These are phyloP conservation scores for Macrochelys suwanniensis DNA, from an alignment of 2,797 vertebrate species.

Conservation along the genomic window DNA sequence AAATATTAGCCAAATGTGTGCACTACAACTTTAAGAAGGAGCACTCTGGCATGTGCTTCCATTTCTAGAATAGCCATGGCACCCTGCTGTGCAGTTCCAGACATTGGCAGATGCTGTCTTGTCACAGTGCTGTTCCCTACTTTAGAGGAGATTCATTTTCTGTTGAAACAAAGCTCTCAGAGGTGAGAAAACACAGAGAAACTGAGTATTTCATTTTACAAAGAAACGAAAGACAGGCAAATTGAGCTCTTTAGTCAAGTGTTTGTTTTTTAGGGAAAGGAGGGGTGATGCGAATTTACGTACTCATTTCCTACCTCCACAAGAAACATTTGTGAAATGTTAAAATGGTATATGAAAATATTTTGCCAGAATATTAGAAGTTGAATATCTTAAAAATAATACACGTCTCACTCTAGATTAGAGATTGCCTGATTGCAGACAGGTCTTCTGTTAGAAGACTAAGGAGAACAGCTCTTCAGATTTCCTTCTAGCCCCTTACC, in stretches of 20 bases:
- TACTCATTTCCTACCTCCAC: not conserved
- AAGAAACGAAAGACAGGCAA: not conserved
- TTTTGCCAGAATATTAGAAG: not conserved
- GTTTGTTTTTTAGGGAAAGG: not conserved
- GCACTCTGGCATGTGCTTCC: not conserved
- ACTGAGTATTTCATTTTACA: not conserved
- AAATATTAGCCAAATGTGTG: not conserved
- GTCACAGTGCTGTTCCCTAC: not conserved
- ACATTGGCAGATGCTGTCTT: slow-evolving; percentile 57
- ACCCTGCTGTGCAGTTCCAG: slow-evolving; percentile 45
- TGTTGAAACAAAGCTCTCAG: not conserved
- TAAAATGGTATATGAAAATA: not conserved
- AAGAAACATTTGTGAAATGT: not conserved
- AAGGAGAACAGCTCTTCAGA: fast-evolving
- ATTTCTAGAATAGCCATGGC: not conserved
- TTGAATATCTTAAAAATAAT: not conserved
- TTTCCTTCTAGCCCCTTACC: not conserved
- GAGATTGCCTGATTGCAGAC: not conserved
- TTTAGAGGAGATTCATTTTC: slow-evolving; percentile 43
- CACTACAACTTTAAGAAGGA: slow-evolving; percentile 19
- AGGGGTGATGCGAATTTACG: fast-evolving
- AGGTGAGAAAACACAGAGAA: not conserved
- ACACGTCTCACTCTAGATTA: fast-evolving
- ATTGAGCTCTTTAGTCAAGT: not conserved
- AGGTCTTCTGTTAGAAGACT: not conserved